A percentile compares a stretch with the other conserved stretches of the same genome.
Conservation (phyloP, 2,113 vertebrate genomes). For the Poicephalus meyeri region DNA sequence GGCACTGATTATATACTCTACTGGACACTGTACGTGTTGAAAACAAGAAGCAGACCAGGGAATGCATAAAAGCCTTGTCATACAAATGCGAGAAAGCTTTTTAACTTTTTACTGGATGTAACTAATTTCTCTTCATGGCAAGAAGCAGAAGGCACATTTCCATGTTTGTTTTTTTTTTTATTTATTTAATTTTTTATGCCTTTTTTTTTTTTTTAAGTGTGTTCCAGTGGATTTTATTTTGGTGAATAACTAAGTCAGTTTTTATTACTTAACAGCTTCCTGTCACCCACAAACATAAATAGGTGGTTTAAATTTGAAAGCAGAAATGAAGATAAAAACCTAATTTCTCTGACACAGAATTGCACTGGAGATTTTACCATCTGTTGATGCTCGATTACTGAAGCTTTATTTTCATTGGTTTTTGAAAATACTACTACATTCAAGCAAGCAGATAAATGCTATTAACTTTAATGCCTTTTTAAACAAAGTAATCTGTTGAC, state of each 20-base stretch:
- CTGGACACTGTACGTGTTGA: not conserved
- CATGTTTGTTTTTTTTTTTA: not conserved
- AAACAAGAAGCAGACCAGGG: not conserved
- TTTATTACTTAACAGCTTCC: conserved; percentile 9
- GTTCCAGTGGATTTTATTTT: not conserved
- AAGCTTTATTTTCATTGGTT: conserved; percentile 63
- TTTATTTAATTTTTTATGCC: not conserved
- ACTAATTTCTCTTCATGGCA: not conserved
- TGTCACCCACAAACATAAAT: conserved; percentile 8
- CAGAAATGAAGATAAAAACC: not conserved
- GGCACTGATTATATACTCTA: not conserved
- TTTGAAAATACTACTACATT: conserved; percentile 53
- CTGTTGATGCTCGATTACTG: conserved; percentile 46
- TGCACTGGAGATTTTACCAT: conserved; percentile 51
- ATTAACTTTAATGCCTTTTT: conserved; percentile 72
- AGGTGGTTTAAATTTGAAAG: conserved; percentile 16
- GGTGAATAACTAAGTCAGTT: not conserved
- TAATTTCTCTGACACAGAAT: conserved; percentile 49
- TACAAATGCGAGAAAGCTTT: not conserved
- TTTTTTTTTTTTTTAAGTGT: not conserved
- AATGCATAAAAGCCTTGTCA: not conserved
- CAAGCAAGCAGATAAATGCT: conserved; percentile 70
- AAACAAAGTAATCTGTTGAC: conserved; percentile 72
- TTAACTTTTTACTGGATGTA: not conserved
- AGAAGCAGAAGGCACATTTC: not conserved